Conservation (phyloP, 2,888 invertebrate species). For the Drosophila limbata region DNA sequence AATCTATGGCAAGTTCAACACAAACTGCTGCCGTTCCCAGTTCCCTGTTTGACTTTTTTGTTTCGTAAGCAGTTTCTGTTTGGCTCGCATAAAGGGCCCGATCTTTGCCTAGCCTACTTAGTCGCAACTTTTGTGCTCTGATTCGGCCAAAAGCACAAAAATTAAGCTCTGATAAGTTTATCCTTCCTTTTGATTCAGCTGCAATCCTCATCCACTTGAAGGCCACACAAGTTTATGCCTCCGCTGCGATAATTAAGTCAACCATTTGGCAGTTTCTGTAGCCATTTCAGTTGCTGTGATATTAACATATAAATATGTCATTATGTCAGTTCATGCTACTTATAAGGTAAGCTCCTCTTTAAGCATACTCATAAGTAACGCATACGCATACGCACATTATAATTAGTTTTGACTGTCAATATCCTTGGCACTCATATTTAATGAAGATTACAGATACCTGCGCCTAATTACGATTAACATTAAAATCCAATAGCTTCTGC, state of each 20-base stretch:
- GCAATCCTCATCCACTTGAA: conserved; percentile 30
- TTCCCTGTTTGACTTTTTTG: conserved; percentile 72
- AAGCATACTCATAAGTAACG: conserved; percentile 24
- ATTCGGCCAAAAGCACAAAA: conserved; percentile 43
- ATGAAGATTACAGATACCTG: conserved; percentile 43
- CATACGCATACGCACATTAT: conserved; percentile 36
- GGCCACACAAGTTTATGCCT: neutral
- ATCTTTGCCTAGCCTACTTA: conserved; percentile 63
- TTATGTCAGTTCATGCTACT: conserved; percentile 51
- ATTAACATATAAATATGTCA: conserved; percentile 77
- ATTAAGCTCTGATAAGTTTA: conserved; percentile 68
- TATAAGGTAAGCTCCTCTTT: conserved; percentile 31
- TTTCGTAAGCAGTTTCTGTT: conserved; percentile 77
- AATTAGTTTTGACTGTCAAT: conserved; percentile 61
- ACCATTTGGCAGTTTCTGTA: conserved; percentile 41
- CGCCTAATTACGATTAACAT: conserved; percentile 27
- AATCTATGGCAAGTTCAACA: conserved; percentile 74
- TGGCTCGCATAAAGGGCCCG: conserved; percentile 53
- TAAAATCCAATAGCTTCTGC: conserved; percentile 14
- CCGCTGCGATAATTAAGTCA: conserved; percentile 69
- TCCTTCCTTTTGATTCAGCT: conserved; percentile 22
- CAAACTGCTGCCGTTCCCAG: conserved; percentile 53
- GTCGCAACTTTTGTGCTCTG: conserved; percentile 60
- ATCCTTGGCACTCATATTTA: conserved; percentile 48
- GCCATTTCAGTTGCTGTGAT: conserved; percentile 16